Evolutionary conservation across 1,140 invertebrate genomes (phyloP).

Genomic region (Caenorhabditis latens): DNA sequence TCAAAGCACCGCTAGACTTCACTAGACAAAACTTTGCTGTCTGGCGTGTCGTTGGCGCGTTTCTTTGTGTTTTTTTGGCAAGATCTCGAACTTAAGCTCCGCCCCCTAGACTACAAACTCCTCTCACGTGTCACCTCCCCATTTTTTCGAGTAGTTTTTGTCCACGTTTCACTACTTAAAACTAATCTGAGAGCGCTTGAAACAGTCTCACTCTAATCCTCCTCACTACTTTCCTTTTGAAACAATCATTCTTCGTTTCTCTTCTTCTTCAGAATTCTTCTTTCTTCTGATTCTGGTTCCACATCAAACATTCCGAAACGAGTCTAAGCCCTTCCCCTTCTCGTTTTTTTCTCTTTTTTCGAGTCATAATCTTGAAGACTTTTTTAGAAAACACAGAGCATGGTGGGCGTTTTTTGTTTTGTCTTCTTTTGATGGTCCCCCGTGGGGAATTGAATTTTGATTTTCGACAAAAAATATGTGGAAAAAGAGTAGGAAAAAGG

Average conservation of each 20-base stretch:
- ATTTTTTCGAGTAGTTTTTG: no score
- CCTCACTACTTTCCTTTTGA: background rate
- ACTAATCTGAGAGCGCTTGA: conserved; percentile 11
- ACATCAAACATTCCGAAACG: background rate
- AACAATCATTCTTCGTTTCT: background rate
- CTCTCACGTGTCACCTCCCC: no score
- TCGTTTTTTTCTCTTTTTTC: background rate
- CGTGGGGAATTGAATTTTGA: background rate
- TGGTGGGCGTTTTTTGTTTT: conserved; percentile 2
- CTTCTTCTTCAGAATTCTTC: background rate
- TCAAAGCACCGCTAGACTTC: no score
- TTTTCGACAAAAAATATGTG: background rate
- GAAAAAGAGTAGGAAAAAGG: background rate
- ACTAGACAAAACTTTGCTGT: no score
- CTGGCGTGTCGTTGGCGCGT: no score
- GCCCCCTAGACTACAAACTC: no score
- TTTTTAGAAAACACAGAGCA: background rate
- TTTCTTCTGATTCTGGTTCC: background rate
- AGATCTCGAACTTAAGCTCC: no score
- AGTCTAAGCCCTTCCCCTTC: background rate
- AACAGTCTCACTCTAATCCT: background rate
- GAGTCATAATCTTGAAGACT: background rate
- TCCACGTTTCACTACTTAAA: background rate
- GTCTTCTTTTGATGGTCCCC: background rate
- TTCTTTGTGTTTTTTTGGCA: no score